Base-by-base conservation (phyloP, 2,888 invertebrate genomes). In the Emmelina monodactyla region DNA sequence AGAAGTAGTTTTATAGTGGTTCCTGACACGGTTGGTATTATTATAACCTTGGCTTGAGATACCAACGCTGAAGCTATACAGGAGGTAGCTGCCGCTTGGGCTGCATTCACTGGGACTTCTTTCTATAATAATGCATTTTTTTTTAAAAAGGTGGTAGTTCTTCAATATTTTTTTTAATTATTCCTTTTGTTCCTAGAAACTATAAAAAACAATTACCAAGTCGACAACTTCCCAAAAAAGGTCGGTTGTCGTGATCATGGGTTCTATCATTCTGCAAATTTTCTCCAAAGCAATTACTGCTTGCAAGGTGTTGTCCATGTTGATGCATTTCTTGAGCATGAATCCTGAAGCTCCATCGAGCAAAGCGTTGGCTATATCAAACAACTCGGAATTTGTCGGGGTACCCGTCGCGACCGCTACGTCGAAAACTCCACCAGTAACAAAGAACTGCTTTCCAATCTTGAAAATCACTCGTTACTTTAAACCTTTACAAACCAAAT, bases 261-360 rank as follows among this genome's bases (percentile, higher is more conserved):
- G 69, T 37, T 72, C 73, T 3, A 68, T 43, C 7, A 41, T 34
- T 29, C 55, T 49, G 41, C 70, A 68, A 1, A 70, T 30, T 2
- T 55, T 47, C 33, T 64, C 60, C n/a, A 75, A 41, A 0, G 47
- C 42, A 3, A 46, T 47, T 11, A 72, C 42, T 10, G 57, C 50
- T 9, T 47, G 40, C 6, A 63, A 28, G 6, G 53, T 35, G 6
- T 42, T 16, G 2, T 57, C 49, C 1, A 55, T 41, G 16, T 62
- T 37, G 1, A 37, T 22, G 34, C 48, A 54, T 28, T 58, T 50
- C 15, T 45, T 50, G 0, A 75, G 43, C 11, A 66, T 37, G 36
- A 75, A 68, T 0, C 73, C 76, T 9, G 61, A 54, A 2, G 49
- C 57, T 11, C 71, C 73, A 30, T 68, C 64, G 3, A 69, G 39